Evolutionary conservation across 2,888 invertebrate genomes (phyloP), one percentile per base, ranked within the genome.

Genomic region (Cryptocheilus praepositus): DNA sequence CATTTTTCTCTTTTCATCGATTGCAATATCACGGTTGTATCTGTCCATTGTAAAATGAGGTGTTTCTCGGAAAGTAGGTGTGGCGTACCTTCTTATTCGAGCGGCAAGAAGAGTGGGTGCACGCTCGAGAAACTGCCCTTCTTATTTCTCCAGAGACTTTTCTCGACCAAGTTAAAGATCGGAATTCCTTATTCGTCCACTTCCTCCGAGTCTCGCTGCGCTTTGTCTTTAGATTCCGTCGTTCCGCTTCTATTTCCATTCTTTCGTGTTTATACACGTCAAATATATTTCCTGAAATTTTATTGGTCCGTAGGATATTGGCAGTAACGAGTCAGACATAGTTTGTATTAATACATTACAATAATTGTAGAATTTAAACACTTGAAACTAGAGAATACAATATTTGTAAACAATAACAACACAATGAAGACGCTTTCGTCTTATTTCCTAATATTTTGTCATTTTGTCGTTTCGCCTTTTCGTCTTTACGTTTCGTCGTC

Each of bases 71-170:
- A 36, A 68, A 61, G 57, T 61, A 49, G 16, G 49, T 16, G 49
- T n/a, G 13, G 49, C 18, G 49, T n/a, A 49, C 13, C 49, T 16
- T 49, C 49, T 36, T 36, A 36, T 36, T 36, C 13, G 36, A 36
- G 11, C 13, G 36, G 36, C 36, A 36, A 36, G 36, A 36, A 36
- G 13, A 49, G 49, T 18, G 49, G 16, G 49, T 49, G 49, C 49
- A 49, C 49, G 18, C 49, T 18, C 44, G 44, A 22, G 57, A 65
- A 74, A 62, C 61, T 53, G 61, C 61, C 65, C 67, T 77, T 73
- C 76, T 81, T 84, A 84, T 84, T 84, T 83, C 84, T 84, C 84
- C 60, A 61, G 82, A 71, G 83, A 80, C 69, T 71, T 68, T 78
- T 64, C 54, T 51, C 61, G 44, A 67, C 64, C 67, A 65, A 56